These are phyloP conservation scores for Chaitophorus viminalis DNA, from an alignment of 2,888 invertebrate species.

Conservation along the genomic window DNA sequence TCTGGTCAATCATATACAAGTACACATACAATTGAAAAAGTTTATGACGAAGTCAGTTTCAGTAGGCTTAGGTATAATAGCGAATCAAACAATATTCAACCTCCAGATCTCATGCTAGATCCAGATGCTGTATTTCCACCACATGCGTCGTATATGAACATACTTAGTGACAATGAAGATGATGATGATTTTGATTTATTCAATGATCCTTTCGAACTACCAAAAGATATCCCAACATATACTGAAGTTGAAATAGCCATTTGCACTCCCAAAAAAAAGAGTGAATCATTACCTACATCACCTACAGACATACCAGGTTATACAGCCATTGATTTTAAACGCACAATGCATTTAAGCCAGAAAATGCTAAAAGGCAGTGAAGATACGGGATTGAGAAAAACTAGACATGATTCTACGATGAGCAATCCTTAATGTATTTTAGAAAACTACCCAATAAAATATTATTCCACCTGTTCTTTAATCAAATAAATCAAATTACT, in stretches of 20 bases:
- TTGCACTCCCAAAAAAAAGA: slow-evolving; percentile 35
- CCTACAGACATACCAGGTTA: slow-evolving; percentile 74
- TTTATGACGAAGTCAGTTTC: slow-evolving; percentile 50
- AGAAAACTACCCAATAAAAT: not conserved
- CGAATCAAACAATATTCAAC: slow-evolving; percentile 43
- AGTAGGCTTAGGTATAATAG: slow-evolving; percentile 9
- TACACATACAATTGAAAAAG: slow-evolving; percentile 54
- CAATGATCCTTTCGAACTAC: slow-evolving; percentile 51
- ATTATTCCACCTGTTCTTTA: not conserved
- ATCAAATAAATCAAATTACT: not conserved
- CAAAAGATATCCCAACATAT: slow-evolving; percentile 35
- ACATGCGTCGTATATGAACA: slow-evolving; percentile 19
- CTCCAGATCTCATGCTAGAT: slow-evolving; percentile 58
- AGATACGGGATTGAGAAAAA: slow-evolving; percentile 80
- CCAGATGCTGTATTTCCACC: slow-evolving; percentile 34
- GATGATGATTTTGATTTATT: slow-evolving; percentile 49
- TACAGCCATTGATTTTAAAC: slow-evolving; percentile 93
- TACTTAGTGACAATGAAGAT: slow-evolving; percentile 35
- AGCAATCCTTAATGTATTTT: slow-evolving; percentile 67
- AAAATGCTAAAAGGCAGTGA: slow-evolving; percentile 76
- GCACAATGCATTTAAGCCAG: slow-evolving; percentile 87
- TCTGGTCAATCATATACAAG: slow-evolving; percentile 43
- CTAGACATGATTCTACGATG: slow-evolving; percentile 82
- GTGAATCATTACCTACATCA: slow-evolving; percentile 48
- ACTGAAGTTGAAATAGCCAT: slow-evolving; percentile 45